Conservation (phyloP, 2,113 vertebrate species). For the Tapirus terrestris region DNA sequence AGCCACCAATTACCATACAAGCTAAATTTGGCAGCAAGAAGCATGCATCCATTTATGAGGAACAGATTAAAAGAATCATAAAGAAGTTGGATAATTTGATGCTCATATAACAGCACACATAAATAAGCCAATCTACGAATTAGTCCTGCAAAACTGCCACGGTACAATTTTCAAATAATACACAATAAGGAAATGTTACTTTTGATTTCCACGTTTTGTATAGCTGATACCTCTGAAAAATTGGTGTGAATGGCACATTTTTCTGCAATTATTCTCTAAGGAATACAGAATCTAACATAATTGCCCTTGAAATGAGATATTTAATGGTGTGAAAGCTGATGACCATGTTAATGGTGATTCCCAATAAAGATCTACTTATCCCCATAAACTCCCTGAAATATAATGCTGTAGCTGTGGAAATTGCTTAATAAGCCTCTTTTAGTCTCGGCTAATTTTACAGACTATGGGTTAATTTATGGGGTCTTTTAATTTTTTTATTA, state of each 20-base stretch:
- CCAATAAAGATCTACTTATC: slow-evolving; percentile 38
- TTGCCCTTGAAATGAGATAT: slow-evolving; percentile 59
- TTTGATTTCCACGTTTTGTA: neutral
- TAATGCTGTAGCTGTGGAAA: neutral
- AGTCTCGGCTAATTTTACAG: neutral
- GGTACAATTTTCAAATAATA: slow-evolving; percentile 32
- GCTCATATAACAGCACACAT: neutral
- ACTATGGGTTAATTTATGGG: neutral
- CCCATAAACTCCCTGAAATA: slow-evolving; percentile 49
- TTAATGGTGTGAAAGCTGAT: slow-evolving; percentile 49
- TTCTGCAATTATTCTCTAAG: slow-evolving; percentile 55
- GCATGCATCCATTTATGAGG: neutral
- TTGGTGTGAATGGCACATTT: neutral
- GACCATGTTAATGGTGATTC: slow-evolving; percentile 22
- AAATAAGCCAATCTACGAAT: slow-evolving; percentile 14
- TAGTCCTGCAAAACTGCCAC: neutral
- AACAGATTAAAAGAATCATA: neutral
- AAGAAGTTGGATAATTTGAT: slow-evolving; percentile 3
- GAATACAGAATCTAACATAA: slow-evolving; percentile 28
- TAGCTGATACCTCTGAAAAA: neutral
- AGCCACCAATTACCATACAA: neutral
- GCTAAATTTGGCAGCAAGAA: neutral
- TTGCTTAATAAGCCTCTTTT: slow-evolving; percentile 47
- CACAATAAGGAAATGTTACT: neutral
- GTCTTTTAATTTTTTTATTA: neutral